A percentile compares a stretch with the other conserved stretches of the same genome.
Conservation (phyloP, 2,113 vertebrate genomes). For the Sakesphorus luctuosus region DNA sequence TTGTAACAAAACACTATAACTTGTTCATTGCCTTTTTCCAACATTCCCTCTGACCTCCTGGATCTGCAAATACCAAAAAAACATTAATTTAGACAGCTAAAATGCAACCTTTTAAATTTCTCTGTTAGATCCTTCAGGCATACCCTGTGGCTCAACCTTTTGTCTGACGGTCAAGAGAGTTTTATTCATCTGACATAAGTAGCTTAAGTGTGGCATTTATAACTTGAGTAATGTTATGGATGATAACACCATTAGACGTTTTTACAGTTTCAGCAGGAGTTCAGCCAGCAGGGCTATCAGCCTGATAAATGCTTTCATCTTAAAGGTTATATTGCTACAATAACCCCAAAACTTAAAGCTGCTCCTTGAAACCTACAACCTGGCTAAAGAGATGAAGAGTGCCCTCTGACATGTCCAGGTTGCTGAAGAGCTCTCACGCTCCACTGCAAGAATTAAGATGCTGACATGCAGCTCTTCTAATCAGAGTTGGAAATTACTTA, state of each 20-base stretch:
- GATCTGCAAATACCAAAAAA: not conserved
- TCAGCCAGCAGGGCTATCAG: slow-evolving; percentile 54
- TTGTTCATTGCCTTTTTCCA: not conserved
- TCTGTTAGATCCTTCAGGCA: not conserved
- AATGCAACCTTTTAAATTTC: not conserved
- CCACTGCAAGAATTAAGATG: not conserved
- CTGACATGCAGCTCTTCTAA: not conserved
- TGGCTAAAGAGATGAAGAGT: slow-evolving; percentile 26
- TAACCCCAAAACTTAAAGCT: slow-evolving; percentile 37
- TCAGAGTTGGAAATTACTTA: not conserved
- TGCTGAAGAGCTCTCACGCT: slow-evolving; percentile 23
- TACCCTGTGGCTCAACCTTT: slow-evolving; percentile 25
- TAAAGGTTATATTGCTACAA: slow-evolving; percentile 45
- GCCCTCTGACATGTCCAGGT: slow-evolving; percentile 14
- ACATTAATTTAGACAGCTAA: not conserved
- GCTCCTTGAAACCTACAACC: slow-evolving; percentile 31
- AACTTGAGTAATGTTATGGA: slow-evolving; percentile 57
- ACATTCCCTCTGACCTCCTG: not conserved
- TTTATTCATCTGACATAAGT: slow-evolving; percentile 45
- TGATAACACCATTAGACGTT: slow-evolving; percentile 47
- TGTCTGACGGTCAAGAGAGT: slow-evolving; percentile 56
- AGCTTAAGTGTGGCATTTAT: slow-evolving; percentile 53
- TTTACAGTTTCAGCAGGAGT: slow-evolving; percentile 60
- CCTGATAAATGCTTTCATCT: slow-evolving; percentile 66
- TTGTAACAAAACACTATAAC: not conserved